These are phyloP conservation scores for Zhuqinia jingwanae DNA, from an alignment of 2,888 invertebrate genomes.

Conservation along the genomic window DNA sequence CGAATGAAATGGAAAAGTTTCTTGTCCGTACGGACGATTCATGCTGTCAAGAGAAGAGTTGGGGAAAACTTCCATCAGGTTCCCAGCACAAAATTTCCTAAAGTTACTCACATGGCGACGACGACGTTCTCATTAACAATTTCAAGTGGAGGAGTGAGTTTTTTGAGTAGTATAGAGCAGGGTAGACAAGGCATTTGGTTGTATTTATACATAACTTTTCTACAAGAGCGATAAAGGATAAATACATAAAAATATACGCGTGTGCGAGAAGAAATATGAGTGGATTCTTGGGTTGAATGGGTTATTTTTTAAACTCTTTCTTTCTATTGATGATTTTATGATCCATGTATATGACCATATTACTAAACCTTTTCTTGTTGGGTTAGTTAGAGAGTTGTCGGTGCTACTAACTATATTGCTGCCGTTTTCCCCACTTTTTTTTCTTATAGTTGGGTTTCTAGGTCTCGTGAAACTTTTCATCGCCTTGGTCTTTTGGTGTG, in stretches of 20 bases:
- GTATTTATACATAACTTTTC: no score
- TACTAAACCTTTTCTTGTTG: background rate
- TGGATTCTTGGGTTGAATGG: constrained; percentile 2
- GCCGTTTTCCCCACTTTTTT: background rate
- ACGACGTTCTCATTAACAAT: no score
- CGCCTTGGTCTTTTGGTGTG: constrained; percentile 40
- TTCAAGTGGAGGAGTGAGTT: no score
- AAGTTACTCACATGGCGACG: no score
- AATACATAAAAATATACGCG: no score
- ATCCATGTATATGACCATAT: constrained; percentile 29
- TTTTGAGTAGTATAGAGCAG: no score
- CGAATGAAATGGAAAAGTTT: constrained; percentile 39
- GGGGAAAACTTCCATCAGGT: no score
- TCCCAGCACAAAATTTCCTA: no score
- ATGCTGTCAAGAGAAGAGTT: background rate
- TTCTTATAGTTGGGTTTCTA: background rate
- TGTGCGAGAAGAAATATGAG: no score
- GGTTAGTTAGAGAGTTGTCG: no score
- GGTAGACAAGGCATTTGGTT: no score
- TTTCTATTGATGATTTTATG: constrained; percentile 21
- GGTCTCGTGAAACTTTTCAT: constrained; percentile 38
- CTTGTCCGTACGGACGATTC: background rate
- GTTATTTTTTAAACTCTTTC: constrained; percentile 13
- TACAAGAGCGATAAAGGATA: no score
- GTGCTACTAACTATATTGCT: constrained; percentile 29